These are phyloP conservation scores for Rallus crepitans DNA, from an alignment of 2,797 vertebrate species.

Conservation along the genomic window DNA sequence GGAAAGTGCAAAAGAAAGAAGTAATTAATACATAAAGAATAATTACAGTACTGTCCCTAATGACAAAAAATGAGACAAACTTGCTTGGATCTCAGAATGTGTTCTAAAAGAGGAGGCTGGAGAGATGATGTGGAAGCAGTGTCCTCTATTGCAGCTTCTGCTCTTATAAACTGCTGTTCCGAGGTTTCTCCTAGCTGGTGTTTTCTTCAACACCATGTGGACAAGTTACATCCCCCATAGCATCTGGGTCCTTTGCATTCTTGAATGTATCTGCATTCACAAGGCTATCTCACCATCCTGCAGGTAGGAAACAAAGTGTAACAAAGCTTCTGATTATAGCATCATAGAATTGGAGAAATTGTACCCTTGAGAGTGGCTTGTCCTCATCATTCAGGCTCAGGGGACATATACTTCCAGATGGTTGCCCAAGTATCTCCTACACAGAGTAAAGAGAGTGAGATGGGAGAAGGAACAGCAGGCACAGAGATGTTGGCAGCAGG, in stretches of 20 bases:
- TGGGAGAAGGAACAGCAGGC: background rate
- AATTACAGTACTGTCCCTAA: background rate
- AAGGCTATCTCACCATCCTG: background rate
- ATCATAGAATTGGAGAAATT: background rate
- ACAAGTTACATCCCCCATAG: background rate
- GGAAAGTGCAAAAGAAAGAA: background rate
- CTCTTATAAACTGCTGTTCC: background rate
- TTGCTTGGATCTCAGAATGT: background rate
- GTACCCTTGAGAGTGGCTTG: background rate
- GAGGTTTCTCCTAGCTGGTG: background rate
- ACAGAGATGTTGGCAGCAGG: background rate
- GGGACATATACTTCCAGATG: background rate
- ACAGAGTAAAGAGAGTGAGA: background rate
- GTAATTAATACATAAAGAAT: background rate
- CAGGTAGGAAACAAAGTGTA: background rate
- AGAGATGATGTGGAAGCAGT: background rate
- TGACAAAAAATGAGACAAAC: background rate
- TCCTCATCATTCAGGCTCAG: background rate
- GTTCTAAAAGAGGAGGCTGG: background rate
- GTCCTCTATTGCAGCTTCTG: background rate
- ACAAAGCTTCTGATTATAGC: rapidly evolving
- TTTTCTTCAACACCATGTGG: background rate
- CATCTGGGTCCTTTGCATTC: background rate
- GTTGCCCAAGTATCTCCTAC: background rate
- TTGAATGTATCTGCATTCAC: background rate